Evolutionary conservation across 2,888 invertebrate species (phyloP).

Genomic region (Dioctria rufipes): DNA sequence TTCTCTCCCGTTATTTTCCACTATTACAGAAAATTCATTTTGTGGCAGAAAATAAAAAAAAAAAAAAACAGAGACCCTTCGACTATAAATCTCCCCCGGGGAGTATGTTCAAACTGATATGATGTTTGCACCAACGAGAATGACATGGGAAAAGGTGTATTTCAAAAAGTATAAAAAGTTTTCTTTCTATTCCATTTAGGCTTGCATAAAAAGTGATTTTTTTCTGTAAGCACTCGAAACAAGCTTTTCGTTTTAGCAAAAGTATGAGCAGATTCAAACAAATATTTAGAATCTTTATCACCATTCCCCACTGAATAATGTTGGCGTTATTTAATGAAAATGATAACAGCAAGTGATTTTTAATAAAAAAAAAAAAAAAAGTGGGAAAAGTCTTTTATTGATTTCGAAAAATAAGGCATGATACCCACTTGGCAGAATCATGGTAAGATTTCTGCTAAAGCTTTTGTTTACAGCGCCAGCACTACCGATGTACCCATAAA

Average conservation of each 20-base stretch:
- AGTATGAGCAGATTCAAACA: background rate
- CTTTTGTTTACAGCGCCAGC: too few species aligned
- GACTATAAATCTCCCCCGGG: background rate
- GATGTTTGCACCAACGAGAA: constrained; percentile 13
- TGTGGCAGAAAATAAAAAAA: constrained; percentile 35
- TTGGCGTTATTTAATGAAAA: too few species aligned
- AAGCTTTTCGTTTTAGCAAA: constrained; percentile 16
- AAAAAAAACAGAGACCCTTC: background rate
- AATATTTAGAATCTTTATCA: too few species aligned
- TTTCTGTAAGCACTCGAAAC: constrained; percentile 31
- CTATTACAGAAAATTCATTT: constrained; percentile 49
- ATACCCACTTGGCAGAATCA: too few species aligned
- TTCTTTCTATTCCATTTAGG: constrained; percentile 6
- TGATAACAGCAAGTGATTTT: too few species aligned
- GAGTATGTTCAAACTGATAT: constrained; percentile 12
- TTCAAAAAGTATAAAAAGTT: constrained; percentile 32
- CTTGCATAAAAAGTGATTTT: constrained; percentile 35
- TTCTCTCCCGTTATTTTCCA: constrained; percentile 41
- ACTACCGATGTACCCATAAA: too few species aligned
- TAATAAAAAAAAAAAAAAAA: too few species aligned
- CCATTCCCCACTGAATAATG: too few species aligned
- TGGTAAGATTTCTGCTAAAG: too few species aligned
- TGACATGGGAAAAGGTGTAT: background rate
- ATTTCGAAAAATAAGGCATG: too few species aligned
- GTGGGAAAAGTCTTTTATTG: too few species aligned